Evolutionary conservation across 1,140 invertebrate genomes (phyloP).

Genomic region (Aphis gossypii): DNA sequence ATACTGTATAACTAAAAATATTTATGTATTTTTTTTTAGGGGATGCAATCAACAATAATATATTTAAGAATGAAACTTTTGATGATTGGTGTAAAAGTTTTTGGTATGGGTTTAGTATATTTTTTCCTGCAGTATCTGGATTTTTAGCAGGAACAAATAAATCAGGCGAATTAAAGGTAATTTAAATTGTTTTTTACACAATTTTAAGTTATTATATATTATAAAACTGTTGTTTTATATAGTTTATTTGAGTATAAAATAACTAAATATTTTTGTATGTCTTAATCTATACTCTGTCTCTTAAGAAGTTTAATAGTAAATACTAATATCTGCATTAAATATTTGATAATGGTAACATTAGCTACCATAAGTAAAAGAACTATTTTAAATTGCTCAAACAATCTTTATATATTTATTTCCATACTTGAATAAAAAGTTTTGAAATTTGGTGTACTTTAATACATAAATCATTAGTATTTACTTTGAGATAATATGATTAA

Average conservation of each 20-base stretch:
- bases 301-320: not conserved
- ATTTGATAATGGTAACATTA: not conserved
- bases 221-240: not conserved
- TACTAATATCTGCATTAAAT: not conserved
- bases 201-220: not conserved
- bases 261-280: not conserved
- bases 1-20: not conserved
- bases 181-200: not conserved
- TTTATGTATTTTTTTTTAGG: conserved; percentile 65
- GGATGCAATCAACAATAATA: conserved; percentile 77
- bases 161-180: conserved; percentile 92
- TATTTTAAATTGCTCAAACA: not conserved
- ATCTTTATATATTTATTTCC: not conserved
- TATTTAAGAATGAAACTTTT: conserved; percentile 73
- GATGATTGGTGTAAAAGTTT: conserved; percentile 79
- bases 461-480: not conserved
- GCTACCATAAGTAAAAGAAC: not conserved
- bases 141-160: conserved; percentile 97
- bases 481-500: not conserved
- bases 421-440: not conserved
- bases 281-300: not conserved
- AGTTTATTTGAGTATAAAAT: not conserved
- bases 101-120: conserved; percentile 93
- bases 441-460: no score
- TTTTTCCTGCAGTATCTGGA: conserved; percentile 95